Evolutionary conservation across 2,113 vertebrate species (phyloP), one percentile per base, ranked within the genome.

Genomic region (Elaphurus davidianus): DNA sequence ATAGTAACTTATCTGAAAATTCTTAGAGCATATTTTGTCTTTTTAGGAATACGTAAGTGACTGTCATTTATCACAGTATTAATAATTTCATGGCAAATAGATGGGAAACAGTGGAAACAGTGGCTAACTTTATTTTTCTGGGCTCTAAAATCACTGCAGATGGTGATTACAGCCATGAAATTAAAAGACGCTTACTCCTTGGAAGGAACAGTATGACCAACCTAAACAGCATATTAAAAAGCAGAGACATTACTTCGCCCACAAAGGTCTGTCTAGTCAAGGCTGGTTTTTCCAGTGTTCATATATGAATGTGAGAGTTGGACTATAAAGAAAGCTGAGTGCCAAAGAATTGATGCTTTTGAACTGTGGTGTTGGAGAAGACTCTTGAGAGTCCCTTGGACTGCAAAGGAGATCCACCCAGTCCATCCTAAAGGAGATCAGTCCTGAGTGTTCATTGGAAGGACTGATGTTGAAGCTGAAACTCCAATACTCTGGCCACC

Each of bases 11-110:
- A 85, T 25, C 47, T 57, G 50, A 87, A 87, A 89, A 86, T 47
- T 30, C 19, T 90, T 87, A 11, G 36, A 95, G 40, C 45, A 40
- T 36, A 90, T 90, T 83, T 84, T 57, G 57, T 60, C 28, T 64
- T 62, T 92, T 55, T 89, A 94, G 81, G 43, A 95, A 82, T 36
- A 94, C 43, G 7, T n/a, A n/a, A n/a, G n/a, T 84, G 30, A 91
- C 40, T 81, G 50, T 47, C 40, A 90, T 36, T 92, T 96, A 83
- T 87, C 21, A 43, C 74, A 84, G 45, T 47, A 45, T 83, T 78
- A 86, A 60, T 90, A 50, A 90, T n/a, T 71, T 71, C 17, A 71
- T 36, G 17, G 64, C 19, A 71, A 71, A 71, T 6, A 71, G 64
- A 36, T 36, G 64, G 64, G 7, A 8, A 36, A 71, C n/a, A 11